Base-by-base conservation (phyloP, 2,797 vertebrate species). In the Hypotaenidia philippensis region DNA sequence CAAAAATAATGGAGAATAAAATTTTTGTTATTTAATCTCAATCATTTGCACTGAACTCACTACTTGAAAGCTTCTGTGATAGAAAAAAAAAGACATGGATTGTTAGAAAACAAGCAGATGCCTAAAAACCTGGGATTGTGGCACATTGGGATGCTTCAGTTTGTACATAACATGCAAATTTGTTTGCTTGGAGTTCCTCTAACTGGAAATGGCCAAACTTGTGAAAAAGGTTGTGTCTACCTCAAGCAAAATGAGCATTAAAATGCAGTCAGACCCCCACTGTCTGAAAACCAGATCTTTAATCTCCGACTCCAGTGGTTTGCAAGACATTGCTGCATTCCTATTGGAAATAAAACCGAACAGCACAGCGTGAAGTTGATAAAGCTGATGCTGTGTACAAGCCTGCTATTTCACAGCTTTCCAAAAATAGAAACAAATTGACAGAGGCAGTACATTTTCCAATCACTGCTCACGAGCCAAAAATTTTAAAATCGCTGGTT, bases 381-480 rank as follows among this genome's bases (percentile, higher is more conserved):
- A 87, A 87, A 84, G 59, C 31, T 72, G 45, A 93, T 55, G 55
- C 71, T 70, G 82, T 72, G 44, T 69, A 59, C 55, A 89, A 93
- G 60, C 56, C 66, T 74, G 81, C 70, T 92, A 89, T 55, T 90
- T 87, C 71, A 74, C 32, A 85, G 71, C 53, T 57, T 95, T 86
- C 72, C 7, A 5, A 93, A 94, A 82, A 85, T 32, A 94, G 69
- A 85, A 87, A 44, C 26, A 91, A 66, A 85, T 56, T 81, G 64
- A 80, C 60, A 83, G 64, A 87, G 21, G 20, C n/a, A 89, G 53
- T 63, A 74, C 55, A 50, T 64, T 92, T 93, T 75, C 68, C 69
- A 87, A 65, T 88, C 76, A 60, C 44, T 57, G 32, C 61, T 87
- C 52, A 34, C 3, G 5, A 89, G 38, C n/a, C 53, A 85, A 94